Conservation (phyloP, 2,797 vertebrate species). For the Psittacula derbiana region DNA sequence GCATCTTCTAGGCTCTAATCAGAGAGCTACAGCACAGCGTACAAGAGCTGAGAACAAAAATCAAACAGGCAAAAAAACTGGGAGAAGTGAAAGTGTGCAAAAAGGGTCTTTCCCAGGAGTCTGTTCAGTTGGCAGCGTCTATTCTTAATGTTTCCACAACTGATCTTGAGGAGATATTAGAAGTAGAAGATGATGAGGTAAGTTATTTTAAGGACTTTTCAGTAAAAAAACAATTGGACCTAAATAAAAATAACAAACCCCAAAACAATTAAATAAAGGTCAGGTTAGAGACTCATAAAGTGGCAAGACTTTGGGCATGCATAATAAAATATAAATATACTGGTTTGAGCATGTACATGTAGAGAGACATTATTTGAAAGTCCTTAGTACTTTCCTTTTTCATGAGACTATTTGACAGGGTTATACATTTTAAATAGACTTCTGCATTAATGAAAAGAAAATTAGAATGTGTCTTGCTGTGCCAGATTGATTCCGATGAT, state of each 20-base stretch:
- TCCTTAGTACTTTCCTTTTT: constrained; percentile 21
- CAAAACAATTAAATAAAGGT: neutral
- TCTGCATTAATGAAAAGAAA: constrained; percentile 4
- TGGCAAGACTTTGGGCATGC: neutral
- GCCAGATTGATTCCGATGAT: neutral
- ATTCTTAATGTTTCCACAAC: constrained; percentile 91
- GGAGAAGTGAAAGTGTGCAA: constrained; percentile 26
- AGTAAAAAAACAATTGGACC: neutral
- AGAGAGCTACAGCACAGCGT: constrained; percentile 83
- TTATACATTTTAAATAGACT: neutral
- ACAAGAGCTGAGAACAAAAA: constrained; percentile 80
- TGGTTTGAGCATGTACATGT: neutral
- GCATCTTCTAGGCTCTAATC: constrained; percentile 79
- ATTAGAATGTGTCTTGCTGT: neutral
- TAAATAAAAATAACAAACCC: neutral
- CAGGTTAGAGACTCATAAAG: neutral
- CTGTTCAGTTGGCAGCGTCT: constrained; percentile 87
- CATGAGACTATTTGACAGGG: neutral
- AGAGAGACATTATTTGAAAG: neutral
- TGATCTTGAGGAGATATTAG: constrained; percentile 88
- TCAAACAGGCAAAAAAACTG: constrained; percentile 78
- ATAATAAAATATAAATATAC: neutral
- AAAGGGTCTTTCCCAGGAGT: constrained; percentile 79
- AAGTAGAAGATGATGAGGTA: constrained; percentile 85
- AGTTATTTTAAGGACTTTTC: constrained; percentile 40